Evolutionary conservation across 2,888 invertebrate genomes (phyloP), one percentile per base, ranked within the genome.

Genomic region (Napeogenes sylphis): DNA sequence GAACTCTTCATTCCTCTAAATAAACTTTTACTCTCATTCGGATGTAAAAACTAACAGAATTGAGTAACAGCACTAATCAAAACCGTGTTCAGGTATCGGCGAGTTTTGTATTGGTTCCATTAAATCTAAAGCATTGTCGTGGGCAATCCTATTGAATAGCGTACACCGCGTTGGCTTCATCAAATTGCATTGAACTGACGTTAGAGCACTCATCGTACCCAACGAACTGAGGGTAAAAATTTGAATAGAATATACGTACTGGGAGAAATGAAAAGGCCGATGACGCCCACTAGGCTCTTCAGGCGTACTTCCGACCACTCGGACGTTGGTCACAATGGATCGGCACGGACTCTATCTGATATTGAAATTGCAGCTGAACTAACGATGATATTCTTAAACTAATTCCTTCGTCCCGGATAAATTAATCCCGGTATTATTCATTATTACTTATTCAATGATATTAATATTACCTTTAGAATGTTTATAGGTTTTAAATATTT

Each of bases 111-210:
- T 77, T 76, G 80, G 82, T 82, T 79, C 84, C 83, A 87, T 87
- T 87, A 88, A 86, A 83, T 82, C 83, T 51, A 81, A 70, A 70
- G 82, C 75, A 87, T 85, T 89, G 87, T 87, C 82, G 83, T 82
- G 81, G 81, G 76, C 84, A 80, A 83, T 86, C 79, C 83, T 75
- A 84, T 85, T 85, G 85, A 88, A 88, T 84, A 74, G 84, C 77
- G 77, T 74, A 79, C 82, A 82, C 77, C 78, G 79, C 77, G 76
- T 76, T 82, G 80, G 88, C 85, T 87, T 86, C 87, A 87, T 87
- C 87, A 87, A 90, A 90, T 90, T 87, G 88, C 87, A 86, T 75
- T 86, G 84, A 89, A 85, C 83, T 85, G 82, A 80, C 84, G 85
- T 82, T 84, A 84, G 86, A 85, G 85, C 83, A 84, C 89, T 88